Percentiles rank a stretch among this genome's conserved stretches.
Evolutionary conservation across 2,888 invertebrate genomes (phyloP).

Genomic region (Pandemis corylana): DNA sequence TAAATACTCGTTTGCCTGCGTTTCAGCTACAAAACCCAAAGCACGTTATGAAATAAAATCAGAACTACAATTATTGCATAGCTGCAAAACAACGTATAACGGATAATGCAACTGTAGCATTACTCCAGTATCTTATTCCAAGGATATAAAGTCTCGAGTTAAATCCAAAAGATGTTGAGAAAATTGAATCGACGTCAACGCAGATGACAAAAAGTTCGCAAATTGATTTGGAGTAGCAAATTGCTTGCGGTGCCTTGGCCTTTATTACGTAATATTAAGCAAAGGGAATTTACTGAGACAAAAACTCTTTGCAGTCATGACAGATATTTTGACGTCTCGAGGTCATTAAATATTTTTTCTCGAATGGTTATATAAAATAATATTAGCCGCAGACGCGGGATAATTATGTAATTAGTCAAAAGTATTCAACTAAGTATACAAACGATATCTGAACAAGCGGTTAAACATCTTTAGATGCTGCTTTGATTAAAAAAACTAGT

Average conservation of each 20-base stretch:
- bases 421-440: too few relatives aligned
- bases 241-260: slow-evolving; percentile 57
- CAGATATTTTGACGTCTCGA: slow-evolving; percentile 16
- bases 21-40: background rate
- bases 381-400: too few relatives aligned
- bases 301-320: slow-evolving; percentile 21
- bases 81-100: slow-evolving; percentile 25
- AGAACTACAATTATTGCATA: slow-evolving; percentile 18
- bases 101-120: background rate
- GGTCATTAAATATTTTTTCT: slow-evolving; percentile 17
- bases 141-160: background rate
- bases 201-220: slow-evolving; percentile 74
- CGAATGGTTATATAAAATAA: too few relatives aligned
- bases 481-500: too few relatives aligned
- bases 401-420: too few relatives aligned
- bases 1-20: too few relatives aligned
- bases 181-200: slow-evolving; percentile 77
- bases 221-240: slow-evolving; percentile 82
- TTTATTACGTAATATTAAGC: slow-evolving; percentile 33
- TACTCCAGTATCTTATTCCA: background rate
- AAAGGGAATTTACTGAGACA: slow-evolving; percentile 29
- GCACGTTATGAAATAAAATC: background rate
- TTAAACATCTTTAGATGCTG: too few relatives aligned
- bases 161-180: slow-evolving; percentile 44
- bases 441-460: too few relatives aligned